These are phyloP conservation scores for Lynx canadensis DNA, from an alignment of 2,113 vertebrate genomes.

Conservation along the genomic window DNA sequence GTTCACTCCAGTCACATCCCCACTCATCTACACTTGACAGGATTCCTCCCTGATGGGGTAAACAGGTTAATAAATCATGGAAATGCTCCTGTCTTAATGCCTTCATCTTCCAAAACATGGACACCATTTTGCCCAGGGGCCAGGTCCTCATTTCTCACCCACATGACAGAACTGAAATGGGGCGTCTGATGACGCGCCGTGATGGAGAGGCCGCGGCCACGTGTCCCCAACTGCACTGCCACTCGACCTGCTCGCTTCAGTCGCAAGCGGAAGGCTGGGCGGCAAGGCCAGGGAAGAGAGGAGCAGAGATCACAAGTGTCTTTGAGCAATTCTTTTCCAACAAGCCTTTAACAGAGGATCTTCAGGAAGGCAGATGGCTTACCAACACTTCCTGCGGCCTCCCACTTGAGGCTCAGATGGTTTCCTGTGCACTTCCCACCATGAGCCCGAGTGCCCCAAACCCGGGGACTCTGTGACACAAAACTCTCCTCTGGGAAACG, in stretches of 20 bases:
- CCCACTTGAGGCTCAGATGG: accelerated
- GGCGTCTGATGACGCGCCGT: neutral
- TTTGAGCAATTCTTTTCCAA: too few relatives aligned
- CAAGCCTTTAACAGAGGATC: neutral
- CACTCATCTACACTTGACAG: slow-evolving; percentile 20
- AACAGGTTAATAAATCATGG: slow-evolving; percentile 63
- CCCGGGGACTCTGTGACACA: accelerated
- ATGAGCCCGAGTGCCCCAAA: accelerated
- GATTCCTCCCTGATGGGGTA: neutral
- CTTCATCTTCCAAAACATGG: slow-evolving; percentile 15
- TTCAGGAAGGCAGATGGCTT: neutral
- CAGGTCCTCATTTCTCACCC: slow-evolving; percentile 23
- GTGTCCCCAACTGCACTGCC: accelerated
- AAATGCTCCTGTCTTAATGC: neutral
- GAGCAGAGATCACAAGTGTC: neutral
- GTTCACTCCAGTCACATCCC: neutral
- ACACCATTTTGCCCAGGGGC: neutral
- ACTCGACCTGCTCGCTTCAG: accelerated
- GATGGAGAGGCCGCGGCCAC: neutral
- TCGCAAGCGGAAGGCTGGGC: neutral
- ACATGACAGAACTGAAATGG: neutral
- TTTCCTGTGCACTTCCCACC: accelerated
- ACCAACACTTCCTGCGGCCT: accelerated
- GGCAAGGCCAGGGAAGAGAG: neutral
- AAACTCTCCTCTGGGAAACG: neutral